Percentiles rank a stretch among this genome's conserved stretches.
Evolutionary conservation across 2,888 invertebrate genomes (phyloP).

Genomic region (Epinotia bilunana): DNA sequence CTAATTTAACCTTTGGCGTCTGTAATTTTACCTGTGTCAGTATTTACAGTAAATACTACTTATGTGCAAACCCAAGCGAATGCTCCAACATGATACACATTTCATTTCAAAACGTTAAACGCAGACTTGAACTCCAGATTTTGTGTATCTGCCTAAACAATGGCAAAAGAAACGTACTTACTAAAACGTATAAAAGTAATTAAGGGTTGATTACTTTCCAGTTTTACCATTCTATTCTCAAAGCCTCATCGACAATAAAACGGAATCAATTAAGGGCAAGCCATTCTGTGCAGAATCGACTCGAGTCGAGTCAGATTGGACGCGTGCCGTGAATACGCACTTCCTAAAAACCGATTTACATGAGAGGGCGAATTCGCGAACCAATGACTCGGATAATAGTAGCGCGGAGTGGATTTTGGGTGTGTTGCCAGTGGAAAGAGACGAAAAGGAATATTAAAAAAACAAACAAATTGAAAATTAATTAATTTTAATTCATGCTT

Average conservation of each 20-base stretch:
- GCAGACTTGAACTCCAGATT: no score
- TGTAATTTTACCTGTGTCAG: no score
- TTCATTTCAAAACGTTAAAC: no score
- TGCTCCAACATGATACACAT: no score
- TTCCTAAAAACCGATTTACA: conserved; percentile 68
- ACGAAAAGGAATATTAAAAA: not conserved
- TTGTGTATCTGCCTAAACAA: no score
- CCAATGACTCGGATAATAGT: conserved; percentile 79
- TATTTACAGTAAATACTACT: no score
- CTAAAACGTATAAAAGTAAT: not conserved
- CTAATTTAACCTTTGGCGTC: no score
- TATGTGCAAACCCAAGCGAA: no score
- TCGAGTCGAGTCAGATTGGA: conserved; percentile 72
- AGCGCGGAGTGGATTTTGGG: conserved; percentile 60
- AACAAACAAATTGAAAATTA: no score
- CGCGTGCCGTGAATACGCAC: conserved; percentile 76
- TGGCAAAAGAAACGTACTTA: no score
- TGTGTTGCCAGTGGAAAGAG: not conserved
- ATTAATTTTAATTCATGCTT: no score
- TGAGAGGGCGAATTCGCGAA: conserved; percentile 75
- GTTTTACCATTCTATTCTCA: not conserved
- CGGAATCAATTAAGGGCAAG: conserved; percentile 46
- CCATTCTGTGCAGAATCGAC: conserved; percentile 67
- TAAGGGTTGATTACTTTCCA: not conserved
- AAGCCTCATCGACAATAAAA: conserved; percentile 30